Percentiles rank a stretch among this genome's conserved stretches.
These are phyloP conservation scores for Scalopus aquaticus DNA, from an alignment of 2,113 vertebrate genomes.

Conservation along the genomic window DNA sequence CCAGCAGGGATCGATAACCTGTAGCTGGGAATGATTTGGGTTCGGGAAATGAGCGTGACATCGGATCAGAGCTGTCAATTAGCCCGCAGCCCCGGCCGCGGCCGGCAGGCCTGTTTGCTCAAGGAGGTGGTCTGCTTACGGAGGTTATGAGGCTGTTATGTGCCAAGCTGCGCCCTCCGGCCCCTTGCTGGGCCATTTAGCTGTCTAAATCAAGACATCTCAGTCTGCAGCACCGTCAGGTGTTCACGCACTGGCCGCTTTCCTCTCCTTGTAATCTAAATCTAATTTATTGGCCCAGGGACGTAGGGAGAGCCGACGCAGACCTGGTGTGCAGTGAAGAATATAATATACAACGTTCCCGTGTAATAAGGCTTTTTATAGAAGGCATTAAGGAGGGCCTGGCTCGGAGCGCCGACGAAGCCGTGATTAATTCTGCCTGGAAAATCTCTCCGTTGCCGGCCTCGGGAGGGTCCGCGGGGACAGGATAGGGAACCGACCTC, in stretches of 20 bases:
- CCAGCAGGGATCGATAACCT: not conserved
- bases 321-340: slow-evolving; percentile 73
- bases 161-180: not conserved
- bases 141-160: not conserved
- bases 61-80: not conserved
- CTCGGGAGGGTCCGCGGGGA: not conserved
- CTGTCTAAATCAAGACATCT: slow-evolving; percentile 78
- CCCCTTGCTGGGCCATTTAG: slow-evolving; percentile 63
- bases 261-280: slow-evolving; percentile 77
- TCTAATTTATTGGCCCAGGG: slow-evolving; percentile 84
- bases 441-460: not conserved
- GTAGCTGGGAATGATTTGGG: not conserved
- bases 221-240: not conserved
- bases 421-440: slow-evolving; percentile 33
- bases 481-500: fast-evolving
- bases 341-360: not conserved
- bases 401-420: not conserved
- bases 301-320: slow-evolving; percentile 69
- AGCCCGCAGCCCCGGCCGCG: not conserved
- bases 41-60: not conserved
- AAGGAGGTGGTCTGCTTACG: not conserved
- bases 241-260: slow-evolving; percentile 58
- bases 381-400: slow-evolving; percentile 51
- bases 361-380: slow-evolving; percentile 63
- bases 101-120: not conserved